phyloP scores from a whole-genome alignment of 2,888 invertebrate species.

The Eulithis prunata region DNA sequence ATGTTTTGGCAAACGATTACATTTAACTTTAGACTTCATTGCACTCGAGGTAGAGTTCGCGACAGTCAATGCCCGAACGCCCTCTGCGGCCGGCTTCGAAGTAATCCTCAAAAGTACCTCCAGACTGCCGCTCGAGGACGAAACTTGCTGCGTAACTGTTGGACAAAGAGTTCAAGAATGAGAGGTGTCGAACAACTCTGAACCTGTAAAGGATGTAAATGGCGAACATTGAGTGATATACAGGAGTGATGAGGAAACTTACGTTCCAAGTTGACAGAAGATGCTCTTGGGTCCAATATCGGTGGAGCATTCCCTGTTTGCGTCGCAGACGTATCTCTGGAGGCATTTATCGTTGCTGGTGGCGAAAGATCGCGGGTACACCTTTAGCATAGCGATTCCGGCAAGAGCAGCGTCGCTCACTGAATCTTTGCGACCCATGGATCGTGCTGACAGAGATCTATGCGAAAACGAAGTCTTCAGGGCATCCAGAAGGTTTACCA shows the following conservation, averaged over 20 bases:
- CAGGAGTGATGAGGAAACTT: conserved; percentile 73
- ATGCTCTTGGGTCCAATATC: conserved; percentile 93
- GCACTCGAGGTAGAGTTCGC: conserved; percentile 93
- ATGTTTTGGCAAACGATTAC: conserved; percentile 45
- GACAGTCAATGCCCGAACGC: conserved; percentile 93
- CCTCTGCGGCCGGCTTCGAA: conserved; percentile 95
- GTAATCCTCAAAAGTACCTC: conserved; percentile 89
- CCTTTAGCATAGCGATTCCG: conserved; percentile 94
- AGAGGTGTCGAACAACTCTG: not conserved
- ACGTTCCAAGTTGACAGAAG: conserved; percentile 97
- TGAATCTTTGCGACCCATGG: conserved; percentile 94
- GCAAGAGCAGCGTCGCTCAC: conserved; percentile 95
- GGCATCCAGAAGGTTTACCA: conserved; percentile 95
- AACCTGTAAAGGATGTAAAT: not conserved
- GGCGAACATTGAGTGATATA: not conserved
- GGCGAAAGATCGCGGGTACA: conserved; percentile 92
- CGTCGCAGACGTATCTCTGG: conserved; percentile 95
- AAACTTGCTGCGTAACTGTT: conserved; percentile 94
- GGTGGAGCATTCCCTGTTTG: conserved; percentile 93
- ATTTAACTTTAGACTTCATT: conserved; percentile 89
- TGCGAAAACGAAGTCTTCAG: conserved; percentile 97
- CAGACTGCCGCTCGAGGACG: conserved; percentile 90
- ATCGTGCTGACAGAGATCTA: conserved; percentile 92
- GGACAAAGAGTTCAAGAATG: conserved; percentile 31
- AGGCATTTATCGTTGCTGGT: conserved; percentile 92